These are phyloP conservation scores for Adelges cooleyi DNA, from an alignment of 1,140 invertebrate genomes.

Conservation along the genomic window DNA sequence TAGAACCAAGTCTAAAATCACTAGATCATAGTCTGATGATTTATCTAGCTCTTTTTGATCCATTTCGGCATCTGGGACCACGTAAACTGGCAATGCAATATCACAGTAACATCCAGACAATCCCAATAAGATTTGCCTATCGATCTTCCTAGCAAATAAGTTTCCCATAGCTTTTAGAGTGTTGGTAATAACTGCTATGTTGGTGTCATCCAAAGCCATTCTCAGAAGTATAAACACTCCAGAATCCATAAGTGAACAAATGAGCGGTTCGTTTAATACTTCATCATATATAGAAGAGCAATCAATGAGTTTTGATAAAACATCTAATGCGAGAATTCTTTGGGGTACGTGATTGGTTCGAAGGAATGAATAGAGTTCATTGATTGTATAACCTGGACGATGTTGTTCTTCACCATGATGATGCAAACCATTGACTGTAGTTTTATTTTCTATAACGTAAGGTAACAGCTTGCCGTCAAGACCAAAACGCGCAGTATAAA, in stretches of 20 bases:
- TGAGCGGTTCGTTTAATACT: slow-evolving; percentile 35
- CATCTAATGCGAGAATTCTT: slow-evolving; percentile 61
- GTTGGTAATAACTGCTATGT: slow-evolving; percentile 56
- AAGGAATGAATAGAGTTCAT: slow-evolving; percentile 68
- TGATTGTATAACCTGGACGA: slow-evolving; percentile 74
- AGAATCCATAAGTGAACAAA: slow-evolving; percentile 45
- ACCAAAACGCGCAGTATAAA: slow-evolving; percentile 56
- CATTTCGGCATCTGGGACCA: slow-evolving; percentile 40
- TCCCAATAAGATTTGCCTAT: slow-evolving; percentile 44
- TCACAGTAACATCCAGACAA: slow-evolving; percentile 55
- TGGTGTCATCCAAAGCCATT: slow-evolving; percentile 73
- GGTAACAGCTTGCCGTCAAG: slow-evolving; percentile 52
- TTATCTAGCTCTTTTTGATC: slow-evolving; percentile 39
- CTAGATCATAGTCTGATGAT: slow-evolving; percentile 71
- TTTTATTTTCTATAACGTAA: slow-evolving; percentile 49
- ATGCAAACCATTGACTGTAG: slow-evolving; percentile 55
- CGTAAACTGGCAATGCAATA: slow-evolving; percentile 48
- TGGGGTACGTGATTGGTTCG: slow-evolving; percentile 61
- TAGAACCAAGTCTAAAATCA: slow-evolving; percentile 61
- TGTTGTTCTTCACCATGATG: slow-evolving; percentile 86
- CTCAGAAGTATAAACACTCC: slow-evolving; percentile 67
- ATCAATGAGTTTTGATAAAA: slow-evolving; percentile 63
- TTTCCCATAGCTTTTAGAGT: slow-evolving; percentile 60
- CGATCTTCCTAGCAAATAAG: slow-evolving; percentile 58
- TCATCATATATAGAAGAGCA: slow-evolving; percentile 44